These are phyloP conservation scores for Epinotia demarniana DNA, from an alignment of 2,888 invertebrate species.

Conservation along the genomic window DNA sequence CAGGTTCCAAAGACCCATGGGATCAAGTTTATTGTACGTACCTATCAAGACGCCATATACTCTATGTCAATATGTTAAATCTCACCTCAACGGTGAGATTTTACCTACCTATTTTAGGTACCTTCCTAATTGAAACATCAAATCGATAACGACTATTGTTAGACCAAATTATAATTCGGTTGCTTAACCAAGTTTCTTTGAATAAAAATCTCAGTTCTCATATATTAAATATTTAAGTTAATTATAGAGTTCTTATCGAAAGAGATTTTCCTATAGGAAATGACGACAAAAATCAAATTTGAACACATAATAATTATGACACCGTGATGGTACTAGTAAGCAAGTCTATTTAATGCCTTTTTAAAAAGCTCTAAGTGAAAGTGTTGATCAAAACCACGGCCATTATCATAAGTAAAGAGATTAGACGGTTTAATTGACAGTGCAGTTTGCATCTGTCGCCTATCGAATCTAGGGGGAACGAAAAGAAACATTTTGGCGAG, in stretches of 20 bases:
- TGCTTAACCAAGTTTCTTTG: not conserved
- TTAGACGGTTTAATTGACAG: constrained; percentile 41
- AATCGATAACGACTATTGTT: no score
- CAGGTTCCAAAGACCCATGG: no score
- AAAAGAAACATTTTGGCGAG: constrained; percentile 24
- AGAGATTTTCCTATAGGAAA: not conserved
- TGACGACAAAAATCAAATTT: not conserved
- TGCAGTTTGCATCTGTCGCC: constrained; percentile 34
- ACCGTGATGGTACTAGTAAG: not conserved
- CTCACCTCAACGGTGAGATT: no score
- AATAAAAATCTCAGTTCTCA: not conserved
- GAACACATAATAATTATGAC: not conserved
- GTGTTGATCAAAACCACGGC: constrained; percentile 35
- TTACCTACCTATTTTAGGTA: no score
- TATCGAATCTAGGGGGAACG: constrained; percentile 12
- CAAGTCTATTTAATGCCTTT: constrained; percentile 8
- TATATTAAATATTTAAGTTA: not conserved
- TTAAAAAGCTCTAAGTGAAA: constrained; percentile 21
- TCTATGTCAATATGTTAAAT: no score
- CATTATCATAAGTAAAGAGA: constrained; percentile 37
- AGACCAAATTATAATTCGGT: not conserved
- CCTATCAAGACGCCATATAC: no score
- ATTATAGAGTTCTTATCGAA: not conserved
- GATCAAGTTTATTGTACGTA: no score
- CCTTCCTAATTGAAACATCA: no score